Evolutionary conservation across 2,888 invertebrate genomes (phyloP).

Genomic region (Pyrgus malvae): DNA sequence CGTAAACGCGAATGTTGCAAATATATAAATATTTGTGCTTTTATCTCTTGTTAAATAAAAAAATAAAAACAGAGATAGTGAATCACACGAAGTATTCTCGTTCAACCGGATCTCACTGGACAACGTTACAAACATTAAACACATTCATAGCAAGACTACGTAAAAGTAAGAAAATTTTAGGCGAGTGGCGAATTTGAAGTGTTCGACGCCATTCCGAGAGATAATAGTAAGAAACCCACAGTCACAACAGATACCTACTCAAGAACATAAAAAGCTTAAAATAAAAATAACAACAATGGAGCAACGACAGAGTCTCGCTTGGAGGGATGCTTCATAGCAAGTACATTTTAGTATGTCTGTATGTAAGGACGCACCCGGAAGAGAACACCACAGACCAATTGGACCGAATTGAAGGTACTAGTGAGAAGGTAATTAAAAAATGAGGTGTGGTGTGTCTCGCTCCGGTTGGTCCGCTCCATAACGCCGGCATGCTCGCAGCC

Average conservation of each 20-base stretch:
- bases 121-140: slow-evolving; percentile 52
- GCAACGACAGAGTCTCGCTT: slow-evolving; percentile 56
- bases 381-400: slow-evolving; percentile 46
- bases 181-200: slow-evolving; percentile 46
- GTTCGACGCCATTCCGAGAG: slow-evolving; percentile 46
- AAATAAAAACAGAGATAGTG: slow-evolving; percentile 6
- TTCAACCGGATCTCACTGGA: slow-evolving; percentile 54
- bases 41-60: slow-evolving; percentile 10
- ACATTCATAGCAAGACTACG: slow-evolving; percentile 60
- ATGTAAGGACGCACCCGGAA: slow-evolving; percentile 54
- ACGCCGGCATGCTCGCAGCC: slow-evolving; percentile 79
- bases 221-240: slow-evolving; percentile 58
- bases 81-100: slow-evolving; percentile 45
- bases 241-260: slow-evolving; percentile 63
- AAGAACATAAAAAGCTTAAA: slow-evolving; percentile 67
- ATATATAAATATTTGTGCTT: slow-evolving; percentile 18
- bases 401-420: slow-evolving; percentile 26
- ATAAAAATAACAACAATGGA: slow-evolving; percentile 58
- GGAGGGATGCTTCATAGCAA: slow-evolving; percentile 56
- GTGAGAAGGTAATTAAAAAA: slow-evolving; percentile 13
- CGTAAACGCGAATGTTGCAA: slow-evolving; percentile 24
- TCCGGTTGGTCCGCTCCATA: slow-evolving; percentile 72
- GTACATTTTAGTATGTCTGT: slow-evolving; percentile 58
- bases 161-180: slow-evolving; percentile 50
- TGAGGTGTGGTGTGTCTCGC: slow-evolving; percentile 47